These are phyloP conservation scores for Perodicticus potto DNA, from an alignment of 2,797 vertebrate genomes.

Conservation along the genomic window DNA sequence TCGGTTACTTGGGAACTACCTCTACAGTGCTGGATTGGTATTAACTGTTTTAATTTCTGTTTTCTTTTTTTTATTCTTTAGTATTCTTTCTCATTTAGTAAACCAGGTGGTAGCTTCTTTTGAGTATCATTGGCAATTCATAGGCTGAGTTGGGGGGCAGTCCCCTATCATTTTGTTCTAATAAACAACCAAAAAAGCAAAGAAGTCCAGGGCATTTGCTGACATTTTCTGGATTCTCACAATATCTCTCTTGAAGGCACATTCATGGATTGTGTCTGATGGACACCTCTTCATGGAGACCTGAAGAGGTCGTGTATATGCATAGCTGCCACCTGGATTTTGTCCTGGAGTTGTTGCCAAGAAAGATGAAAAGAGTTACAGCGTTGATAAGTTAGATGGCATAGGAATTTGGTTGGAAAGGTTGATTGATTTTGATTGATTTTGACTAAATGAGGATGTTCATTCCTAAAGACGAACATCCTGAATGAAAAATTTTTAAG, in stretches of 20 bases:
- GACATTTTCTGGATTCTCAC: neutral
- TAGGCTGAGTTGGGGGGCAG: neutral
- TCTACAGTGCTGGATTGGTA: neutral
- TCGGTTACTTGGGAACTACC: neutral
- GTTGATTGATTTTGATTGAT: constrained; percentile 1
- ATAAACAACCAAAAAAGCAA: neutral
- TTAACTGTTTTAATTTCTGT: neutral
- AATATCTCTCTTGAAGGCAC: neutral
- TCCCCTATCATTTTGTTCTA: neutral
- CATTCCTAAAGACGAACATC: neutral
- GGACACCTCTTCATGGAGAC: neutral
- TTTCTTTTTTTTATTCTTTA: neutral
- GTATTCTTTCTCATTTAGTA: neutral
- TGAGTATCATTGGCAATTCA: neutral
- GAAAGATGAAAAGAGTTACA: neutral
- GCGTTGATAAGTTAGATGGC: neutral
- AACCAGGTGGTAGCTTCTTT: neutral
- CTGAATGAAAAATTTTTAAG: neutral
- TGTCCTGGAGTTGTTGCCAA: neutral
- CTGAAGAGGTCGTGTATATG: neutral
- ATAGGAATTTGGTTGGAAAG: neutral
- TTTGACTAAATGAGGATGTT: neutral
- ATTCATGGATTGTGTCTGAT: neutral
- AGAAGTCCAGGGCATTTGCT: neutral
- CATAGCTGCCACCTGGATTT: neutral